Percentiles rank a stretch among this genome's conserved stretches.
phyloP scores from a whole-genome alignment of 2,113 vertebrate species.

The Hemicordylus capensis region DNA sequence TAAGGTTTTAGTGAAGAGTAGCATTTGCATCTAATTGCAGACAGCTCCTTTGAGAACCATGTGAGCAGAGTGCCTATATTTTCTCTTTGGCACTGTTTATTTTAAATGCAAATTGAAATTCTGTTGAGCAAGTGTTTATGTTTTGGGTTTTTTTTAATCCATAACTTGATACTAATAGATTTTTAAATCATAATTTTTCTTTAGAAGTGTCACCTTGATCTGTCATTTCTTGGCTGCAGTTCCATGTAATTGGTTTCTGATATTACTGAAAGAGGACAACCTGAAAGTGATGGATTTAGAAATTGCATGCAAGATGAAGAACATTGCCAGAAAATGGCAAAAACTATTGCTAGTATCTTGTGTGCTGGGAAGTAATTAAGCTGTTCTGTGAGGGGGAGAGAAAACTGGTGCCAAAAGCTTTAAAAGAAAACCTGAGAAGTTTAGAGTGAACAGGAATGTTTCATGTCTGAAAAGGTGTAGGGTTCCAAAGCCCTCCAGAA shows the following conservation, averaged over 20 bases:
- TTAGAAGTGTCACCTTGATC: not conserved
- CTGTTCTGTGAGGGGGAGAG: not conserved
- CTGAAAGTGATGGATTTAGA: not conserved
- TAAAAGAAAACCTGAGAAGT: slow-evolving; percentile 17
- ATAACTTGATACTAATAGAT: not conserved
- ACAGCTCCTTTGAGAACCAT: no score
- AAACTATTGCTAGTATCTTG: not conserved
- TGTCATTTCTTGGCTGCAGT: not conserved
- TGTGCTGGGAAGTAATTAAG: slow-evolving; percentile 40
- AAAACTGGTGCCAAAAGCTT: not conserved
- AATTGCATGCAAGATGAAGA: not conserved
- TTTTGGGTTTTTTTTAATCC: no score
- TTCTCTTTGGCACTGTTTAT: no score
- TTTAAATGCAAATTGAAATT: no score
- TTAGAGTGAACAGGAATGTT: slow-evolving; percentile 47
- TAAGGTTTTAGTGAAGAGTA: no score
- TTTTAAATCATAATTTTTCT: not conserved
- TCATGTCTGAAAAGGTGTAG: slow-evolving; percentile 49
- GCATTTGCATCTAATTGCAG: no score
- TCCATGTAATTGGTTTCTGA: not conserved
- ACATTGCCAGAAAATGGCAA: slow-evolving; percentile 5
- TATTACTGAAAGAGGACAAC: not conserved
- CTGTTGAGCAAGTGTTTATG: no score
- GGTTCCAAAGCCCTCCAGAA: slow-evolving; percentile 50
- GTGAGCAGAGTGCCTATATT: no score